Base-by-base conservation (phyloP, 2,888 invertebrate species). In the Eueremaeus valkanovi region DNA sequence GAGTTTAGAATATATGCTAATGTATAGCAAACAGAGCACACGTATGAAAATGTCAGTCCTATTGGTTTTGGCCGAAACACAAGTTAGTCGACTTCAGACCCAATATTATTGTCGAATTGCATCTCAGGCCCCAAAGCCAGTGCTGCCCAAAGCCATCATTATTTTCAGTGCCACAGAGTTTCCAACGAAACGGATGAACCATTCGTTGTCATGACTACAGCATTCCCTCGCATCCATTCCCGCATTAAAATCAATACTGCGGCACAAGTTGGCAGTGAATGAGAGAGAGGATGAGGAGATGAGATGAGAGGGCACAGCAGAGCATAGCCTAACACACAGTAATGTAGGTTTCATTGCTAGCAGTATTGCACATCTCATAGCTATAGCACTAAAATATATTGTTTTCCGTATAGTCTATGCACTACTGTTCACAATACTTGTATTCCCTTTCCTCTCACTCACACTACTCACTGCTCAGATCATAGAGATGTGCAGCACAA, bases 151-250 rank as follows among this genome's bases (percentile, higher is more conserved):
- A 66, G 66, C 66, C 33, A 66, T 66, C 66, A 66, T 66, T 66
- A 66, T 66, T 66, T 66, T 66, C 61, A 27, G 5, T 61, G 29
- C 31, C 31, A 61, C 29, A 31, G n/a, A 61, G 66, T 66, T 66
- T 21, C 36, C 21, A 66, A 61, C 9, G 66, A 63, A n/a, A 63
- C 63, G 36, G 66, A 66, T 66, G 36, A 66, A 66, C 36, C 21
- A 66, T 16, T 16, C 18, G 40, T 66, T 21, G 31, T 21, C 27
- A 66, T 66, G 31, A 27, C n/a, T 9, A 66, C 66, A 5, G 36
- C 66, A 66, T 66, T 66, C 66, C 66, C 66, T 66, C 66, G 66
- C 66, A 66, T 66, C 61, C 61, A 61, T 61, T 61, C 66, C 66
- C 40, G 36, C 66, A 66, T 66, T 66, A 66, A 66, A 66, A 66